Conservation (phyloP, 2,113 vertebrate genomes). For the Ophiodon elongatus region DNA sequence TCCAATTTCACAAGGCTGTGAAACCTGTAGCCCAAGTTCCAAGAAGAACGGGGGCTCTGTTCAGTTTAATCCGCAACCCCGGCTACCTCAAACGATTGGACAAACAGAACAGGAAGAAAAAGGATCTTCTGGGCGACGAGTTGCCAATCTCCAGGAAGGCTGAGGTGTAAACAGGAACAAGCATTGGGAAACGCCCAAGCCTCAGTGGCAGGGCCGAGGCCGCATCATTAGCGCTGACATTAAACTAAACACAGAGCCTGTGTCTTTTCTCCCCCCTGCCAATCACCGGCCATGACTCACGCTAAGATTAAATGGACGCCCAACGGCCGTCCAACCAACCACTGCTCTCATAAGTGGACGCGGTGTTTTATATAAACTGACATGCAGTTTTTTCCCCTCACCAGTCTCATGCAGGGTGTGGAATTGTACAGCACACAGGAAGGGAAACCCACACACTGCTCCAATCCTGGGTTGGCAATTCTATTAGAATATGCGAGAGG, state of each 20-base stretch:
- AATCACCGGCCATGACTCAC: conserved; percentile 69
- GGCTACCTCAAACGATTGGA: conserved; percentile 4
- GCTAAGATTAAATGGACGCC: conserved; percentile 54
- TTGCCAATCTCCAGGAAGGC: conserved; percentile 66
- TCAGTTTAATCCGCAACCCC: background rate
- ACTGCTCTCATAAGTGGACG: conserved; percentile 40
- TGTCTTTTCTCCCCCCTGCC: conserved; percentile 58
- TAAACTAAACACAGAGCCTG: conserved; percentile 62
- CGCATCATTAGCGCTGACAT: conserved; percentile 74
- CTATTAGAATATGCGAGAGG: conserved; percentile 55
- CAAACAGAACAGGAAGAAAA: conserved; percentile 7
- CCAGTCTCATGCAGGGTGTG: conserved; percentile 54
- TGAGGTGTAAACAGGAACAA: conserved; percentile 77
- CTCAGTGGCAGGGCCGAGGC: conserved; percentile 61
- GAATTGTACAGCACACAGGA: conserved; percentile 42
- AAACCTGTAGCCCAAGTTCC: conserved; percentile 42
- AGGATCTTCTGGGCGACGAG: conserved; percentile 6
- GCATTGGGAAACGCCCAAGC: conserved; percentile 66
- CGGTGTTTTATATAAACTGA: conserved; percentile 63
- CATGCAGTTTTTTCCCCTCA: conserved; percentile 50
- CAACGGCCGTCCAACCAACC: conserved; percentile 47
- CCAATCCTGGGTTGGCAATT: conserved; percentile 34
- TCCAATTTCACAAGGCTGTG: conserved; percentile 48
- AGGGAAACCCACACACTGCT: conserved; percentile 48
- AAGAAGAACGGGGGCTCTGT: conserved; percentile 5